phyloP scores from a whole-genome alignment of 2,888 invertebrate genomes.

The Ornithoptera priamus region DNA sequence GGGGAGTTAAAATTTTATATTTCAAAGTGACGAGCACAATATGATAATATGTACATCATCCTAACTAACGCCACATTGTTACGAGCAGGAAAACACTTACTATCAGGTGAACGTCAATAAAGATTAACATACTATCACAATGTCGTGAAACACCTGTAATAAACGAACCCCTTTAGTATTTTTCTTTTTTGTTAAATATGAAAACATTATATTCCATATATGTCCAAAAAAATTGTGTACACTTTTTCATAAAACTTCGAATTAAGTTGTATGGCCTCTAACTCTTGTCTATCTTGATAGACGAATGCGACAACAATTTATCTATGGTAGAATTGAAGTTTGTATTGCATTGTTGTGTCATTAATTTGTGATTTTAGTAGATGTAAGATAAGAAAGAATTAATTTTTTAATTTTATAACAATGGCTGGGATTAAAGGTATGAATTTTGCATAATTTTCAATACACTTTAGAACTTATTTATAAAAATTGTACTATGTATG shows the following conservation, averaged over 20 bases:
- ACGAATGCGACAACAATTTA: background rate
- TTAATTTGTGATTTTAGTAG: constrained; percentile 31
- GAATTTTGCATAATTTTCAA: constrained; percentile 18
- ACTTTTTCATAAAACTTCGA: background rate
- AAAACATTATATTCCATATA: too few species aligned
- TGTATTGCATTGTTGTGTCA: constrained; percentile 27
- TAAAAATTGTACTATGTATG: constrained; percentile 42
- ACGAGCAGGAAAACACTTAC: too few species aligned
- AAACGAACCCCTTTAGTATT: too few species aligned
- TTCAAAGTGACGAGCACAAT: too few species aligned
- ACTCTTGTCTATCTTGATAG: background rate
- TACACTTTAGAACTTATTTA: background rate
- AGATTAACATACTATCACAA: too few species aligned
- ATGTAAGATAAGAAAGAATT: constrained; percentile 30
- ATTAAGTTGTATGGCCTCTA: background rate
- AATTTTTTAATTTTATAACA: constrained; percentile 34
- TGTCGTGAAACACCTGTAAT: too few species aligned
- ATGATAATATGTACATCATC: too few species aligned
- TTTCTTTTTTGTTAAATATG: too few species aligned
- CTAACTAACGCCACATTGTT: too few species aligned
- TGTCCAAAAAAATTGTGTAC: too few species aligned
- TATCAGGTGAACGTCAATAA: too few species aligned
- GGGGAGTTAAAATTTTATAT: too few species aligned
- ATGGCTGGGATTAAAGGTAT: constrained; percentile 79
- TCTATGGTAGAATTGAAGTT: constrained; percentile 3